phyloP scores from a whole-genome alignment of 2,113 vertebrate genomes.

The Ochotona princeps region DNA sequence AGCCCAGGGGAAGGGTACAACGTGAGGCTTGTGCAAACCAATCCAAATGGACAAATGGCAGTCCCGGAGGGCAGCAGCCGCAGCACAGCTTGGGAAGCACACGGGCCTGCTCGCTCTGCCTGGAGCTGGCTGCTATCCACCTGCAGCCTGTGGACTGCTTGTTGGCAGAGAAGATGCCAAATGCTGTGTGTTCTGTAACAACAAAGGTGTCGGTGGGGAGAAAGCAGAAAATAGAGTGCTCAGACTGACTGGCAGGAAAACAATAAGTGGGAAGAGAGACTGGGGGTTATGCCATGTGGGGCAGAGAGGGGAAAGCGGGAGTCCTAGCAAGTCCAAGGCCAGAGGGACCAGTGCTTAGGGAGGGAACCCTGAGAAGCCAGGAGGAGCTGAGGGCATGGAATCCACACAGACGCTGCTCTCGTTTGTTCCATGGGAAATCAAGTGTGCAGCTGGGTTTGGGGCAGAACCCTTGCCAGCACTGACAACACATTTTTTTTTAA shows the following conservation, averaged over 20 bases:
- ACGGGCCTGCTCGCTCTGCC: neutral
- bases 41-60: neutral
- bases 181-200: neutral
- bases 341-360: neutral
- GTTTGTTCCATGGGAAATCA: neutral
- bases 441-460: neutral
- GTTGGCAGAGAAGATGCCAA: neutral
- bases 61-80: neutral
- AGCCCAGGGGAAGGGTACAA: too few relatives aligned
- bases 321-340: neutral
- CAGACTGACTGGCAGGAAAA: constrained; percentile 2
- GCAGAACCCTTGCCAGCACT: neutral
- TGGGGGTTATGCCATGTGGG: neutral
- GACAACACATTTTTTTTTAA: neutral
- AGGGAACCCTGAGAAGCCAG: accelerated
- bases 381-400: neutral
- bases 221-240: constrained; percentile 56
- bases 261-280: neutral
- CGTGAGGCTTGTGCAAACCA: neutral
- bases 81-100: neutral
- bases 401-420: neutral
- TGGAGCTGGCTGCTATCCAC: neutral
- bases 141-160: neutral
- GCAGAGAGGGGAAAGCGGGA: neutral
- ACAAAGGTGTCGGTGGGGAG: constrained; percentile 62